A percentile compares a stretch with the other conserved stretches of the same genome.
These are phyloP conservation scores for Xanthostigma xanthostigma DNA, from an alignment of 2,888 invertebrate genomes.

Conservation along the genomic window DNA sequence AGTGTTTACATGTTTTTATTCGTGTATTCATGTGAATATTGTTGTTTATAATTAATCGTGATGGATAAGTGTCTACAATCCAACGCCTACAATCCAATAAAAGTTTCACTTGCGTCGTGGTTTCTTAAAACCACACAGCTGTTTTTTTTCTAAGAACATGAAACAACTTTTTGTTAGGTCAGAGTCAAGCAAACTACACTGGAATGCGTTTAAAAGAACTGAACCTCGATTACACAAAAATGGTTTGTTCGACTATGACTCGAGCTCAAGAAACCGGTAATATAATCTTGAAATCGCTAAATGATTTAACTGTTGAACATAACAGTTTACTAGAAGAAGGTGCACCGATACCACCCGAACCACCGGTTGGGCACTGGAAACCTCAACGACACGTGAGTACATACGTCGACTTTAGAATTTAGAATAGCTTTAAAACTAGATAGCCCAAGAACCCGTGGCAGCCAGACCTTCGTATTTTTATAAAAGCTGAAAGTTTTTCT, in stretches of 20 bases:
- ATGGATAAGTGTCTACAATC: too few species aligned
- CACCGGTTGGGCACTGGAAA: conserved; percentile 75
- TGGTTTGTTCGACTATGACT: conserved; percentile 84
- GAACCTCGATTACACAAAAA: conserved; percentile 59
- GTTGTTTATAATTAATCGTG: too few species aligned
- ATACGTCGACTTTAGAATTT: background rate
- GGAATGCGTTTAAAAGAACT: conserved; percentile 68
- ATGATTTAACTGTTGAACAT: conserved; percentile 37
- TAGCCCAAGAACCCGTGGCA: too few species aligned
- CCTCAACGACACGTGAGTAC: conserved; percentile 59
- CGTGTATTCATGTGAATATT: too few species aligned
- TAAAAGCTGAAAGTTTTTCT: too few species aligned
- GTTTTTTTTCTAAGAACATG: background rate
- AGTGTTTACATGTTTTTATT: too few species aligned
- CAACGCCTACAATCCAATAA: too few species aligned
- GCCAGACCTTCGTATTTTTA: too few species aligned
- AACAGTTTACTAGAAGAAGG: conserved; percentile 80
- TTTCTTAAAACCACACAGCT: too few species aligned
- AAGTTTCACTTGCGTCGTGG: too few species aligned
- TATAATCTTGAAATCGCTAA: conserved; percentile 60
- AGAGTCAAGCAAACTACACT: conserved; percentile 71
- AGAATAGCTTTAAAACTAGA: too few species aligned
- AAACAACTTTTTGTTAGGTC: conserved; percentile 37
- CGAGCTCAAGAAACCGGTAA: conserved; percentile 83
- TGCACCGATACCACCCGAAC: conserved; percentile 88